A percentile compares a stretch with the other conserved stretches of the same genome.
phyloP scores from a whole-genome alignment of 2,888 invertebrate genomes.

The Parnassius glacialis region DNA sequence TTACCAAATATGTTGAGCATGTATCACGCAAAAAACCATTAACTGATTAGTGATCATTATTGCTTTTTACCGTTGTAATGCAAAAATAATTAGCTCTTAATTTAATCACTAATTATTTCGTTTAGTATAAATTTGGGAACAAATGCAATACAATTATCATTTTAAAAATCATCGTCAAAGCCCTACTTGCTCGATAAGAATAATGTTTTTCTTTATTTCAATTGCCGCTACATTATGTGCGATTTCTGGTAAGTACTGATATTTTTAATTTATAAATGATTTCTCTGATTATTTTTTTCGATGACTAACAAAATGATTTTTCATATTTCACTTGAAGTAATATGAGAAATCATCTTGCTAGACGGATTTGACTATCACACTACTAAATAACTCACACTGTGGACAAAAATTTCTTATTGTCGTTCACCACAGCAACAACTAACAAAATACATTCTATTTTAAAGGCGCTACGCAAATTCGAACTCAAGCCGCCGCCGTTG shows the following conservation, averaged over 20 bases:
- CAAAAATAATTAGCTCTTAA: no score
- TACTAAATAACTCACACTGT: no score
- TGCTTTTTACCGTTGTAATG: no score
- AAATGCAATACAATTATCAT: slow-evolving; percentile 4
- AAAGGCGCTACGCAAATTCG: slow-evolving; percentile 1
- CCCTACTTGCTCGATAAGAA: not conserved
- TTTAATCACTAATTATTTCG: not conserved
- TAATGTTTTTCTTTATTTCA: not conserved
- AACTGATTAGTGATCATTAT: no score
- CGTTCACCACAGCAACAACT: no score
- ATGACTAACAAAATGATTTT: no score
- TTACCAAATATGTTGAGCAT: no score
- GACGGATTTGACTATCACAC: no score
- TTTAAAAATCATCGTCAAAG: not conserved
- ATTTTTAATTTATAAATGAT: not conserved
- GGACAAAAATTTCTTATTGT: no score
- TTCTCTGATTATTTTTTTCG: no score
- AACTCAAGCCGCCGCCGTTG: not conserved
- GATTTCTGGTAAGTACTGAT: slow-evolving; percentile 24
- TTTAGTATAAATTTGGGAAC: not conserved
- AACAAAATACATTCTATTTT: not conserved
- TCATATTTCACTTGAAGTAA: no score
- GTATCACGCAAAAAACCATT: no score
- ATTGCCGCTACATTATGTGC: slow-evolving; percentile 8
- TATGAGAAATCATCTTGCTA: not conserved